A percentile compares a stretch with the other conserved stretches of the same genome.
Evolutionary conservation across 2,888 invertebrate genomes (phyloP).

Genomic region (Myathropa florea): DNA sequence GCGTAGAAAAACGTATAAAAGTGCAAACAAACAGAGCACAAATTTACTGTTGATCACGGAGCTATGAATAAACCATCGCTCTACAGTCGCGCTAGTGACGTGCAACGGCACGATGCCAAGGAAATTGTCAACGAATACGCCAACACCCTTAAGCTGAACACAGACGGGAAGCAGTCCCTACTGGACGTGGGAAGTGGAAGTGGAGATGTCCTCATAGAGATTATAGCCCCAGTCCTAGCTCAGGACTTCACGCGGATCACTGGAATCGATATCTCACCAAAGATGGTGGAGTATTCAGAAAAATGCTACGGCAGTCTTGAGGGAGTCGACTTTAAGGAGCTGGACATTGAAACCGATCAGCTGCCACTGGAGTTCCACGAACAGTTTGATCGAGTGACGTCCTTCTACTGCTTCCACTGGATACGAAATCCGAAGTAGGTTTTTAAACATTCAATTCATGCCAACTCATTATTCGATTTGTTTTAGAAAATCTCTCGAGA

Average conservation of each 20-base stretch:
- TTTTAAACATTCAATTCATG: not conserved
- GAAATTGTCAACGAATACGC: slow-evolving; percentile 85
- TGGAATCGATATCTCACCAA: slow-evolving; percentile 87
- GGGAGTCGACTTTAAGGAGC: slow-evolving; percentile 79
- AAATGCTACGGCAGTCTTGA: slow-evolving; percentile 80
- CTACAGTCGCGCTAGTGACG: slow-evolving; percentile 86
- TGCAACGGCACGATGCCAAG: slow-evolving; percentile 86
- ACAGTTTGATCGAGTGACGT: slow-evolving; percentile 86
- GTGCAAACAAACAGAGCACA: not conserved
- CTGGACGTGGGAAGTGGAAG: slow-evolving; percentile 89
- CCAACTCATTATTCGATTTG: not conserved
- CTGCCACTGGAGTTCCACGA: slow-evolving; percentile 81
- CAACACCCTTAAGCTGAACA: slow-evolving; percentile 83
- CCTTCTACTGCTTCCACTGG: slow-evolving; percentile 92
- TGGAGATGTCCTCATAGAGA: slow-evolving; percentile 85
- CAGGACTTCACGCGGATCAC: slow-evolving; percentile 81
- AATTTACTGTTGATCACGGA: too few relatives aligned
- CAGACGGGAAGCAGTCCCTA: slow-evolving; percentile 81
- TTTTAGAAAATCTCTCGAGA: slow-evolving; percentile 84
- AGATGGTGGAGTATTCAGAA: slow-evolving; percentile 87
- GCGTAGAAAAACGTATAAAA: too few relatives aligned
- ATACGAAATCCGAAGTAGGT: slow-evolving; percentile 86
- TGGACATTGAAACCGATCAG: slow-evolving; percentile 83
- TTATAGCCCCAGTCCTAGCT: slow-evolving; percentile 85
- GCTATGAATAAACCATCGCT: slow-evolving; percentile 85